These are phyloP conservation scores for Hormiphora californensis DNA, from an alignment of 37 sponge, comb jelly and placozoan species.

Conservation along the genomic window DNA sequence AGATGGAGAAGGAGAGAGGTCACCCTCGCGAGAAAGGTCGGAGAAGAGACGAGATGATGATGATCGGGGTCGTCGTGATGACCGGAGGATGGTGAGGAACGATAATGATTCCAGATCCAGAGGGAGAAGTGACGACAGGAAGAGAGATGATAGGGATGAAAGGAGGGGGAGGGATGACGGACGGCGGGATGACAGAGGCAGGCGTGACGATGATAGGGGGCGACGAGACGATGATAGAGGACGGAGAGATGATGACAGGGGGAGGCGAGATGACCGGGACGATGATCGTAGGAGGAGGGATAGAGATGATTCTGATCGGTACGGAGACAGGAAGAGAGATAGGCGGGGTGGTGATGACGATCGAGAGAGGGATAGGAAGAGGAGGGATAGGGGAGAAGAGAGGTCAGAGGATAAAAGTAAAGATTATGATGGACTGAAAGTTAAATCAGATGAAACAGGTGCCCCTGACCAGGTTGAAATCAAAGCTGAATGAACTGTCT, in stretches of 20 bases:
- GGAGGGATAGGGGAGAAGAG: too few relatives aligned
- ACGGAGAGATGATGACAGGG: not conserved
- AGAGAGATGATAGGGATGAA: not conserved
- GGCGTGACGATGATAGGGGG: not conserved
- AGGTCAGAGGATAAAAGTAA: too few relatives aligned
- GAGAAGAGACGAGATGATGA: not conserved
- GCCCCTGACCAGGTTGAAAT: too few relatives aligned
- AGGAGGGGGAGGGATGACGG: not conserved
- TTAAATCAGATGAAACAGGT: too few relatives aligned
- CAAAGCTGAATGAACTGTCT: too few relatives aligned
- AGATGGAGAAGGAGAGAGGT: conserved; percentile 54
- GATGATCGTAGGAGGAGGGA: not conserved
- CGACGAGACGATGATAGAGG: not conserved
- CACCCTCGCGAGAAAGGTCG: not conserved
- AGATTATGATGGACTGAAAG: too few relatives aligned
- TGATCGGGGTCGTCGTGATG: not conserved
- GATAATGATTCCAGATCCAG: not conserved
- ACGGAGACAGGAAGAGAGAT: not conserved
- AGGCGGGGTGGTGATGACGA: not conserved
- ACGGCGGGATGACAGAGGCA: not conserved
- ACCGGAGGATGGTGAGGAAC: not conserved
- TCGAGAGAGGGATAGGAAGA: not conserved
- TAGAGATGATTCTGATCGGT: not conserved
- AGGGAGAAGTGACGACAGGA: not conserved
- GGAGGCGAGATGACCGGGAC: not conserved